phyloP scores from a whole-genome alignment of 2,888 invertebrate genomes.

The Galerucella nymphaeae region DNA sequence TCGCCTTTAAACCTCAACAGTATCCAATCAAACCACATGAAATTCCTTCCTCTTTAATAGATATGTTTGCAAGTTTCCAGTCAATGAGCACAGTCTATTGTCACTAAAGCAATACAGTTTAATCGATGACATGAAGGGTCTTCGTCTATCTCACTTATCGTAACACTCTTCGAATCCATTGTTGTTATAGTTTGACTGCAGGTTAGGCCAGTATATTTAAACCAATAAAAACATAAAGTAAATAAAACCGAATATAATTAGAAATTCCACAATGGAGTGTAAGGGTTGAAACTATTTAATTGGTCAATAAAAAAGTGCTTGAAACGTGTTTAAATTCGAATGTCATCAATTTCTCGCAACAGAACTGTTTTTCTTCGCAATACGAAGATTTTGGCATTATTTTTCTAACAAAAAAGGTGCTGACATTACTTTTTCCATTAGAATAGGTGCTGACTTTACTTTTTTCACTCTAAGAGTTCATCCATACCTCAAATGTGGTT shows the following conservation, averaged over 20 bases:
- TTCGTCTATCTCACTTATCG: conserved; percentile 24
- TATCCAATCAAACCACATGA: neutral
- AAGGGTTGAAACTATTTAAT: too few relatives aligned
- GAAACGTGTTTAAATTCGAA: too few relatives aligned
- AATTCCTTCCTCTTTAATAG: conserved; percentile 10
- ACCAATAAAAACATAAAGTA: neutral
- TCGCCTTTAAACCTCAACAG: neutral
- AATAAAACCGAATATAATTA: too few relatives aligned
- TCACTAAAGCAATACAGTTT: conserved; percentile 30
- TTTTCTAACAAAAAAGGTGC: too few relatives aligned
- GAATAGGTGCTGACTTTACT: too few relatives aligned
- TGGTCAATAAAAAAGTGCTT: too few relatives aligned
- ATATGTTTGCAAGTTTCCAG: conserved; percentile 18
- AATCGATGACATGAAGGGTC: conserved; percentile 30
- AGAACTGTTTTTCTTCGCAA: too few relatives aligned
- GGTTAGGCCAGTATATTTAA: neutral
- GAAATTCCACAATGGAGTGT: neutral
- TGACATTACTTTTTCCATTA: too few relatives aligned
- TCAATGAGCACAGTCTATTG: conserved; percentile 25
- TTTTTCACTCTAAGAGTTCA: too few relatives aligned
- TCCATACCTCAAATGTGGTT: too few relatives aligned
- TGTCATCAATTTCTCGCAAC: too few relatives aligned
- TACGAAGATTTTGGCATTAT: too few relatives aligned
- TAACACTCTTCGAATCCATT: conserved; percentile 36
- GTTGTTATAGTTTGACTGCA: conserved; percentile 24